These are phyloP conservation scores for Leptopilina syphax DNA, from an alignment of 2,888 invertebrate genomes.

Conservation along the genomic window DNA sequence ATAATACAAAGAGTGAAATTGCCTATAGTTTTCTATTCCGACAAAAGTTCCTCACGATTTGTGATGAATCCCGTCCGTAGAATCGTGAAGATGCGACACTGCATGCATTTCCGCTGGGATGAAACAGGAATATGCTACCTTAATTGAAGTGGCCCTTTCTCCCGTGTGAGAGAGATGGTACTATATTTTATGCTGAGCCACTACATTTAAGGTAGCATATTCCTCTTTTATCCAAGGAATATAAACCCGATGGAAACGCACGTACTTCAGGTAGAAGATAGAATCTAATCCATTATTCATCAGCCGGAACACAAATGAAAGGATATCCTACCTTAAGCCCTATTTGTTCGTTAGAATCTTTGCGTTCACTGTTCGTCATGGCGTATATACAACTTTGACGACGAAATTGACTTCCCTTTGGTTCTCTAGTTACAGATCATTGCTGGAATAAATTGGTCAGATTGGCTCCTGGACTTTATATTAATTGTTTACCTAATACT, in stretches of 20 bases:
- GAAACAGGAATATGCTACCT: too few species aligned
- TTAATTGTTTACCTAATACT: conserved; percentile 6
- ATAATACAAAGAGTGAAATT: not conserved
- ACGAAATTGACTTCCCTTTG: conserved; percentile 14
- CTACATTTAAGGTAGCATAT: too few species aligned
- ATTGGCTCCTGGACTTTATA: not conserved
- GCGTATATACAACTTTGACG: conserved; percentile 4
- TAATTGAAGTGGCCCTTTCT: too few species aligned
- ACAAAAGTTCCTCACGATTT: not conserved
- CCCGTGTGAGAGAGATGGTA: too few species aligned
- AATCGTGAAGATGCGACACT: conserved; percentile 33
- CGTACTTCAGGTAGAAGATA: not conserved
- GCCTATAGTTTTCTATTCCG: conserved; percentile 3
- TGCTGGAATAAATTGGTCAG: conserved; percentile 28
- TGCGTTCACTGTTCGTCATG: conserved; percentile 20
- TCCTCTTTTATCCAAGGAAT: too few species aligned
- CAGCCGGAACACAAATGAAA: conserved; percentile 32
- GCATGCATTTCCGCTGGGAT: not conserved
- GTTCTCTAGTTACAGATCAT: not conserved
- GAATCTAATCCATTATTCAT: conserved; percentile 35
- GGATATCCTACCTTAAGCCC: conserved; percentile 12
- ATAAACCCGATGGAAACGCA: too few species aligned
- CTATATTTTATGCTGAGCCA: too few species aligned
- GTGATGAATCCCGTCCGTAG: conserved; percentile 31
- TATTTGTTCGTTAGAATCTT: conserved; percentile 40